Evolutionary conservation across 2,113 vertebrate species (phyloP).

Genomic region (Periophthalmus modestus): DNA sequence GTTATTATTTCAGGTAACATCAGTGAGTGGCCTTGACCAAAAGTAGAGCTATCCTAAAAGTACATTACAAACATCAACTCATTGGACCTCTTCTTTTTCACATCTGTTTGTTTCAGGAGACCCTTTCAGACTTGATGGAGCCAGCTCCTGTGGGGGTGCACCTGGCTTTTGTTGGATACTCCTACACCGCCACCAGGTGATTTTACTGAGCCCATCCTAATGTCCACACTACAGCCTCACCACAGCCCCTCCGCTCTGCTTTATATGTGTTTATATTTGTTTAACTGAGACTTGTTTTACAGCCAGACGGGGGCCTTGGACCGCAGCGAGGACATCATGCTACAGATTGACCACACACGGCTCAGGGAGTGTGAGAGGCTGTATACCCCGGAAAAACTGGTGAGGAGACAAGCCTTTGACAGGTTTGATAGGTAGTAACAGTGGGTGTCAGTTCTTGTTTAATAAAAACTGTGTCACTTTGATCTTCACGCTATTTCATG

Average conservation of each 20-base stretch:
- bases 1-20: no score
- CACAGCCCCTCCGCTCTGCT: neutral
- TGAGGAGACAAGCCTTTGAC: conserved; percentile 21
- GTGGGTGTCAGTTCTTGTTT: neutral
- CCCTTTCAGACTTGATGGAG: conserved; percentile 75
- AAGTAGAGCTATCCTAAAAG: no score
- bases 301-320: conserved; percentile 73
- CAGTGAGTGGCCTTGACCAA: no score
- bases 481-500: neutral
- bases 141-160: conserved; percentile 78
- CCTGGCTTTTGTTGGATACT: conserved; percentile 86
- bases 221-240: neutral
- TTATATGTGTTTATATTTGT: neutral
- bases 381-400: conserved; percentile 45
- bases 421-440: neutral
- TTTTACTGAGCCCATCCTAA: neutral
- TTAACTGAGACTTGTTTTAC: conserved; percentile 7
- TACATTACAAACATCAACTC: no score
- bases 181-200: conserved; percentile 83
- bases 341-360: conserved; percentile 67
- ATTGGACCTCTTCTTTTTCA: neutral
- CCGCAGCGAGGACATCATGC: conserved; percentile 73
- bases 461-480: neutral
- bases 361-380: conserved; percentile 28
- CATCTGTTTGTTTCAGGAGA: conserved; percentile 68